A percentile compares a stretch with the other conserved stretches of the same genome.
Conservation (phyloP, 1,140 invertebrate species). For the Metopolophium dirhodum region DNA sequence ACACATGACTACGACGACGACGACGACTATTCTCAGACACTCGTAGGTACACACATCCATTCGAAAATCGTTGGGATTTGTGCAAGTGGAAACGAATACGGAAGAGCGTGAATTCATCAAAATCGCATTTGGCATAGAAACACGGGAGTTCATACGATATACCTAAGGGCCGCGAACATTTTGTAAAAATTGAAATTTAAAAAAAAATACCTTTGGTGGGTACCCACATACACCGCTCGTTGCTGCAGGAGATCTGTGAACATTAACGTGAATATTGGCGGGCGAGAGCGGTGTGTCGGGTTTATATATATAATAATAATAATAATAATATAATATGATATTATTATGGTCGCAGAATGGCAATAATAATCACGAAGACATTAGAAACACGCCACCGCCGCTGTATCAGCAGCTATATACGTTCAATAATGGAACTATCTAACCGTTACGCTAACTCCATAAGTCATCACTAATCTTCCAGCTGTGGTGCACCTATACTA, state of each 20-base stretch:
- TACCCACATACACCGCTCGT: not conserved
- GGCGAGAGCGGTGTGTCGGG: too few relatives aligned
- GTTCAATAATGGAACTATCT: not conserved
- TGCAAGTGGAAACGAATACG: not conserved
- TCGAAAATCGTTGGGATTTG: not conserved
- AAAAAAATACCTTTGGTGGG: not conserved
- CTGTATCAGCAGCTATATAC: too few relatives aligned
- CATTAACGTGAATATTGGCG: not conserved
- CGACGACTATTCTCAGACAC: too few relatives aligned
- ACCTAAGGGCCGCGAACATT: not conserved
- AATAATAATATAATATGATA: not conserved
- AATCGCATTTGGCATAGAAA: constrained; percentile 1
- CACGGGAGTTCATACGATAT: not conserved
- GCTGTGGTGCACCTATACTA: too few relatives aligned
- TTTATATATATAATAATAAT: not conserved
- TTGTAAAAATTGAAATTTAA: not conserved
- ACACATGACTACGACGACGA: not conserved
- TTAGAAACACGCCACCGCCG: not conserved
- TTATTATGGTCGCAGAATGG: too few relatives aligned
- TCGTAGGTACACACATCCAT: not conserved
- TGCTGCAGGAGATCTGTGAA: not conserved
- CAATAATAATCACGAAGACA: constrained; percentile 34
- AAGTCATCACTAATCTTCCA: not conserved
- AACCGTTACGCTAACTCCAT: not conserved
- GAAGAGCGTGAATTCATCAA: not conserved